phyloP scores from a whole-genome alignment of 2,113 vertebrate genomes.

The Madoqua kirkii region DNA sequence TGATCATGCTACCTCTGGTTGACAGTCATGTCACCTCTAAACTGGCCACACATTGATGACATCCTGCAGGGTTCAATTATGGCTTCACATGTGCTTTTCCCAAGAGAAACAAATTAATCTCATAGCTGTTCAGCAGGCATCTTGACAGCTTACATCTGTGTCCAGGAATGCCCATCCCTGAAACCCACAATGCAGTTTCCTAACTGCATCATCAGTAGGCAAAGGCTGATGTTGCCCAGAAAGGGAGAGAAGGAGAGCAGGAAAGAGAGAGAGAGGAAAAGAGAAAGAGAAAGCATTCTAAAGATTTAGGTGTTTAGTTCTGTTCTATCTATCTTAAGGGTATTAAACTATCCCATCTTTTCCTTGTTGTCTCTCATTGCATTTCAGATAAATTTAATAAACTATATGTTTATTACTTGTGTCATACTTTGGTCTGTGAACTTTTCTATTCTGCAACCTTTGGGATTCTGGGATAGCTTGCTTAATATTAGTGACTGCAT shows the following conservation, averaged over 20 bases:
- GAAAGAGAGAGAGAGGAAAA: background rate
- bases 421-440: background rate
- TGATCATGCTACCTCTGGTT: background rate
- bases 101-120: background rate
- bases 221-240: background rate
- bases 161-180: background rate
- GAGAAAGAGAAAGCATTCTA: background rate
- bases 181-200: background rate
- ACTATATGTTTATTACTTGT: background rate
- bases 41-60: background rate
- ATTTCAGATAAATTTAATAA: slow-evolving; percentile 16
- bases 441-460: background rate
- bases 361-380: background rate
- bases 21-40: background rate
- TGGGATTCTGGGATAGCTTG: background rate
- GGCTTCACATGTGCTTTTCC: background rate
- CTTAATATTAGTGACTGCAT: background rate
- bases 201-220: background rate
- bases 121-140: background rate
- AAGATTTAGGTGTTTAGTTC: background rate
- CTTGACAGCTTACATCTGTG: background rate
- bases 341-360: background rate
- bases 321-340: background rate
- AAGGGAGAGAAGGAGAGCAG: too few species aligned
- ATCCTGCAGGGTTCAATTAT: background rate